Evolutionary conservation across 2,797 vertebrate genomes (phyloP).

Genomic region (Bucorvus abyssinicus): DNA sequence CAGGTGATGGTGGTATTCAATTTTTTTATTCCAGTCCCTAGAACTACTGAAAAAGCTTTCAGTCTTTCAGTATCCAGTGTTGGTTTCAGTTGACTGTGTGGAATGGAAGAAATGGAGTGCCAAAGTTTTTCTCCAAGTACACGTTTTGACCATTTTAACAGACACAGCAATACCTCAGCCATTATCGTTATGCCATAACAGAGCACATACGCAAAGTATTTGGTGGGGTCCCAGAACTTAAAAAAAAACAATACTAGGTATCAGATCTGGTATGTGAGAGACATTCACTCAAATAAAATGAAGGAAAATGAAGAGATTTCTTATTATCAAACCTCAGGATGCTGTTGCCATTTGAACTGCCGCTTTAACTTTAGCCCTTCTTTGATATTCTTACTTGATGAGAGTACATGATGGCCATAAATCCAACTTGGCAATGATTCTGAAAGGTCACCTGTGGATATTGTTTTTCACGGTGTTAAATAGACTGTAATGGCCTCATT

Average conservation of each 20-base stretch:
- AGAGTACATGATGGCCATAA: conserved; percentile 45
- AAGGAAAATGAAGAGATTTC: conserved; percentile 6
- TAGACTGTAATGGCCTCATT: conserved; percentile 63
- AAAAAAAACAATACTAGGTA: neutral
- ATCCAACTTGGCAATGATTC: conserved; percentile 55
- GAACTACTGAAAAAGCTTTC: neutral
- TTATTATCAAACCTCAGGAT: neutral
- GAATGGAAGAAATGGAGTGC: neutral
- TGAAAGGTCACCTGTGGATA: conserved; percentile 69
- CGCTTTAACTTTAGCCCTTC: neutral
- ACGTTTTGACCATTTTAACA: conserved; percentile 21
- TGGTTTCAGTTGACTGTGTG: neutral
- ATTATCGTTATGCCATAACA: neutral
- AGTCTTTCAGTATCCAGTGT: neutral
- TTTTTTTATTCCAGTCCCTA: neutral
- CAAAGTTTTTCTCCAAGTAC: neutral
- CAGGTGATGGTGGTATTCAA: neutral
- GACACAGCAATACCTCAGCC: neutral
- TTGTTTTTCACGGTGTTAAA: conserved; percentile 71
- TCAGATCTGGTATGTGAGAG: neutral
- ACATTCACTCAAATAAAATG: neutral
- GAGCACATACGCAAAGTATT: neutral
- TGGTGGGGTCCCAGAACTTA: neutral
- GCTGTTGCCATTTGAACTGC: neutral
- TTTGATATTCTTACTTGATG: conserved; percentile 48